Conservation (phyloP, 2,888 invertebrate genomes). For the Erynnis tages region DNA sequence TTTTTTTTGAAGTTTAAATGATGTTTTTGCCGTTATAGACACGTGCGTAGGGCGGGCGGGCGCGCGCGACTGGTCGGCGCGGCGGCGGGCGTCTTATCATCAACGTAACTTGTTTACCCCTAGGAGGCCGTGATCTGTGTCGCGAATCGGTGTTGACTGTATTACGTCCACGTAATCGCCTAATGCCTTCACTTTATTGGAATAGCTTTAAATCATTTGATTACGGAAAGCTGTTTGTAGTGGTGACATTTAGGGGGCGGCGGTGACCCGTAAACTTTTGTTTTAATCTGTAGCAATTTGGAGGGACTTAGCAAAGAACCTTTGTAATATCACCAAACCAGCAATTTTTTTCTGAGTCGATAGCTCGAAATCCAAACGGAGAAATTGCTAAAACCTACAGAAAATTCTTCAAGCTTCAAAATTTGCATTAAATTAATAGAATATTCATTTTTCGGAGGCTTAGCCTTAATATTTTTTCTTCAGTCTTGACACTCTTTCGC, state of each 20-base stretch:
- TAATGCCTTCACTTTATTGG: slow-evolving; percentile 45
- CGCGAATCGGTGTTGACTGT: slow-evolving; percentile 52
- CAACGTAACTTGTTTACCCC: slow-evolving; percentile 66
- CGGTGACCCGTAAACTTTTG: too few relatives aligned
- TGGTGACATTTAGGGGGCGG: neutral
- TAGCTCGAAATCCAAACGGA: too few relatives aligned
- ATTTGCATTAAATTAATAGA: too few relatives aligned
- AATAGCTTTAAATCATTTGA: slow-evolving; percentile 30
- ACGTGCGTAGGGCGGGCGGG: slow-evolving; percentile 70
- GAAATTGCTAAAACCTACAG: too few relatives aligned
- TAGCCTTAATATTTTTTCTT: too few relatives aligned
- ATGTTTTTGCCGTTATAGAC: slow-evolving; percentile 36
- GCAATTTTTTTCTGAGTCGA: too few relatives aligned
- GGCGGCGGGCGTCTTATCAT: slow-evolving; percentile 59
- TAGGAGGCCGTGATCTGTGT: slow-evolving; percentile 61
- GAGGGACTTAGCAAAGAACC: too few relatives aligned
- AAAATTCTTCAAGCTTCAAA: too few relatives aligned
- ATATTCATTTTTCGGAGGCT: too few relatives aligned
- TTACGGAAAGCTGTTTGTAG: slow-evolving; percentile 6
- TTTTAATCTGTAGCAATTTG: too few relatives aligned
- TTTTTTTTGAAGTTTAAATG: slow-evolving; percentile 26
- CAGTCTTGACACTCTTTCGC: too few relatives aligned
- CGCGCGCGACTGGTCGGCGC: slow-evolving; percentile 67
- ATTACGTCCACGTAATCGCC: slow-evolving; percentile 43
- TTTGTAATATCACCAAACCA: too few relatives aligned